Conservation (phyloP, 2,888 invertebrate species). For the Sarcophaga subvicina region DNA sequence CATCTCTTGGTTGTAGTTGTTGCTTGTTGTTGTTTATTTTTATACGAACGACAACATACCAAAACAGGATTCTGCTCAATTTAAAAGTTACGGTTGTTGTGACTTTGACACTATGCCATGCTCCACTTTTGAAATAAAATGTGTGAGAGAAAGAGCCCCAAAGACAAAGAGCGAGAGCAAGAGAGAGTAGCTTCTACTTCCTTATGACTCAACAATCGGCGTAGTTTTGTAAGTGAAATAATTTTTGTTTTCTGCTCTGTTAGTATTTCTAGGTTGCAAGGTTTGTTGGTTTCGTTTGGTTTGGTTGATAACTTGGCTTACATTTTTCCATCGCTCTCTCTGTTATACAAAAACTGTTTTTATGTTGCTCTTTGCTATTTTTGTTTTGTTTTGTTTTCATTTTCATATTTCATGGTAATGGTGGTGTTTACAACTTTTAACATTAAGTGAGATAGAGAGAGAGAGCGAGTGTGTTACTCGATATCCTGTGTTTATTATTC, state of each 20-base stretch:
- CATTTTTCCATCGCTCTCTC: constrained; percentile 27
- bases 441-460: neutral
- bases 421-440: constrained; percentile 33
- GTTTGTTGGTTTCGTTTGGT: constrained; percentile 32
- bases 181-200: constrained; percentile 23
- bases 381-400: constrained; percentile 30
- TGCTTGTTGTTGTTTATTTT: neutral
- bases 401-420: constrained; percentile 29
- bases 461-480: constrained; percentile 30
- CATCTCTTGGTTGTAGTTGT: neutral
- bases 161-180: too few species aligned
- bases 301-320: constrained; percentile 62
- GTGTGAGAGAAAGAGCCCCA: too few species aligned
- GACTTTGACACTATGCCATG: constrained; percentile 68
- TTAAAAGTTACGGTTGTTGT: constrained; percentile 13
- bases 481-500: neutral
- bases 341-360: neutral
- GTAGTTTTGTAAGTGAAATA: constrained; percentile 34
- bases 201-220: constrained; percentile 61
- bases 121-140: constrained; percentile 50
- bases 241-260: constrained; percentile 9
- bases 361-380: constrained; percentile 11
- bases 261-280: constrained; percentile 63
- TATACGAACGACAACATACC: neutral
- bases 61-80: neutral